phyloP scores from a whole-genome alignment of 2,888 invertebrate genomes.

The Magallana nippona region DNA sequence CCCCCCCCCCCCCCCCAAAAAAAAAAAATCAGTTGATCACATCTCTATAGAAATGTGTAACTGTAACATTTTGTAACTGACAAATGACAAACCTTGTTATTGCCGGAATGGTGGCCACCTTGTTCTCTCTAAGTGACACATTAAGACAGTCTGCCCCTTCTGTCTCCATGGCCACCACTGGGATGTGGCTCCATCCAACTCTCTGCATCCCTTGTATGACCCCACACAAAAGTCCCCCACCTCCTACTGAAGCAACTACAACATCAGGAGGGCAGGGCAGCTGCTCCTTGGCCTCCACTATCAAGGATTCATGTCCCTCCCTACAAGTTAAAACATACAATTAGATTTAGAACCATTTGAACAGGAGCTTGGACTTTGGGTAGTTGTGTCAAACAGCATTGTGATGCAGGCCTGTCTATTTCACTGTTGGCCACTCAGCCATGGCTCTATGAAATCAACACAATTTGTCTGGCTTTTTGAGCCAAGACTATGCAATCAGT shows the following conservation, averaged over 20 bases:
- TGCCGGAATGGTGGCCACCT: slow-evolving; percentile 77
- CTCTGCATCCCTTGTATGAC: slow-evolving; percentile 73
- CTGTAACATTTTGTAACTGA: neutral
- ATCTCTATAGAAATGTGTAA: no score
- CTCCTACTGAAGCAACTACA: slow-evolving; percentile 81
- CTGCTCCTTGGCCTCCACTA: slow-evolving; percentile 80
- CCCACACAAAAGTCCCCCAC: slow-evolving; percentile 81
- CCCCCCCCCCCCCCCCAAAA: no score
- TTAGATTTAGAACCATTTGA: no score
- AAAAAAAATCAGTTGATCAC: no score
- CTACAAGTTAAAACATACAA: slow-evolving; percentile 63
- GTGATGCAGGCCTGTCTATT: no score
- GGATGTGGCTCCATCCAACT: slow-evolving; percentile 79
- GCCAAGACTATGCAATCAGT: no score
- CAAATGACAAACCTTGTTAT: slow-evolving; percentile 79
- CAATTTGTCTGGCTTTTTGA: no score
- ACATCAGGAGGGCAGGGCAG: slow-evolving; percentile 78
- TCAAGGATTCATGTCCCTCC: slow-evolving; percentile 80
- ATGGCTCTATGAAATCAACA: no score
- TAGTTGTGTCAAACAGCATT: no score
- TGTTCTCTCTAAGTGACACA: slow-evolving; percentile 78
- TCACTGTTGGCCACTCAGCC: no score
- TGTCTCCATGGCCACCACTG: slow-evolving; percentile 82
- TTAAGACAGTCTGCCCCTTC: slow-evolving; percentile 81
- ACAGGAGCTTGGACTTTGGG: no score